Conservation (phyloP, 2,888 invertebrate species). For the Diadegma fenestrale region DNA sequence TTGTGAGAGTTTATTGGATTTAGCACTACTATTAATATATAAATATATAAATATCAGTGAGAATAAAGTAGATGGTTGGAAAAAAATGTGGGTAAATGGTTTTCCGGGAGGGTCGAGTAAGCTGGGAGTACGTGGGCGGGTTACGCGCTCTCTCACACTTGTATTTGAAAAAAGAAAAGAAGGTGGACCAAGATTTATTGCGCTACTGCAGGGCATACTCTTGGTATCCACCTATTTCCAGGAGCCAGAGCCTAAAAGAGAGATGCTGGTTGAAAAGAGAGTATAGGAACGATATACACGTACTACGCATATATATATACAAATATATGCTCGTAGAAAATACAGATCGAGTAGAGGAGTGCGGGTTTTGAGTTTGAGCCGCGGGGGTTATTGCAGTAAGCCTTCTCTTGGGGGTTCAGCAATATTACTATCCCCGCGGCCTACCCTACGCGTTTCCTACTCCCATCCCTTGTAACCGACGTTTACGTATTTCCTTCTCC, state of each 20-base stretch:
- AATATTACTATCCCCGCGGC: slow-evolving; percentile 82
- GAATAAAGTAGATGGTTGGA: slow-evolving; percentile 37
- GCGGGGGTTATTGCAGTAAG: slow-evolving; percentile 84
- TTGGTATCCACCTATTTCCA: slow-evolving; percentile 54
- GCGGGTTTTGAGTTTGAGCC: slow-evolving; percentile 82
- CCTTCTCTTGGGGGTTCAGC: slow-evolving; percentile 84
- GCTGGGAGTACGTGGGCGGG: slow-evolving; percentile 63
- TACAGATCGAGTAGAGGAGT: slow-evolving; percentile 72
- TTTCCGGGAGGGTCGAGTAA: slow-evolving; percentile 49
- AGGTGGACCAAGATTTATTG: slow-evolving; percentile 70
- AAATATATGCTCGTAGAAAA: slow-evolving; percentile 54
- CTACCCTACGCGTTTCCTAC: slow-evolving; percentile 75
- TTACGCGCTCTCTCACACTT: slow-evolving; percentile 63
- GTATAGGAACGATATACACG: slow-evolving; percentile 40
- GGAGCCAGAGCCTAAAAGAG: slow-evolving; percentile 63
- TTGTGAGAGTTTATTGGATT: slow-evolving; percentile 24
- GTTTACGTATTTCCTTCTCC: slow-evolving; percentile 70
- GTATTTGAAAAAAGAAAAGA: slow-evolving; percentile 63
- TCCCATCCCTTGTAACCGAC: slow-evolving; percentile 67
- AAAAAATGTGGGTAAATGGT: slow-evolving; percentile 49
- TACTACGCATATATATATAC: slow-evolving; percentile 11
- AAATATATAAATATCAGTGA: slow-evolving; percentile 14
- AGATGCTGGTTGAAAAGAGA: slow-evolving; percentile 61
- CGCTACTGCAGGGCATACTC: slow-evolving; percentile 59
- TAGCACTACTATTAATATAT: slow-evolving; percentile 29